Base-by-base conservation (phyloP, 1,140 invertebrate species). In the Dinothrombium tinctorium region DNA sequence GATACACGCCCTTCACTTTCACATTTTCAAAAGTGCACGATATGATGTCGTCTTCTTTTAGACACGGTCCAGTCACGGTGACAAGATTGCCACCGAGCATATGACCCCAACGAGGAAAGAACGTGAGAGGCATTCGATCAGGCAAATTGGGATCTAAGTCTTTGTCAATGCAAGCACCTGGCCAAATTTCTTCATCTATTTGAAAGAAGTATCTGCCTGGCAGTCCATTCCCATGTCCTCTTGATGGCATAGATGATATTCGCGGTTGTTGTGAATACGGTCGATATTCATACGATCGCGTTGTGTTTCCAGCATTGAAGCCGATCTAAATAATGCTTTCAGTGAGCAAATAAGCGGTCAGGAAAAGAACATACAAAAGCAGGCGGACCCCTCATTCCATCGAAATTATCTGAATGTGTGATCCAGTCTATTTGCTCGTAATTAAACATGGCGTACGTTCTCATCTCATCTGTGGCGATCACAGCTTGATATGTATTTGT, bases 401-500 rank as follows among this genome's bases (percentile, higher is more conserved):
- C 69, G 11, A 41, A 53, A 20, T 47, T 51, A 58, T 87, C 82
- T 0, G 82, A 86, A 48, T 86, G 78, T 14, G 73, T 73, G 1
- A 76, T 80, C 86, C 86, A 94, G 48, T 74, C 71, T 31, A 94
- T 67, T 35, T 80, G 69, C 3, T 73, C 67, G 54, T 94, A 95
- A 60, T 94, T 94, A 55, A 84, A 90, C 19, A 95, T 84, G 1
- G 72, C 80, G 50, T 90, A 95, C 0, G 83, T 83, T 50, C 76
- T 75, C 5, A 87, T 80, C 63, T 90, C 84, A 58, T 92, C 84
- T 0, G 87, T 90, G 0, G 76, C 78, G 21, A 95, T 52, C 2
- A 94, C 69, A 61, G 83, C 64, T 72, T 95, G 87, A 61, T 90
- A 92, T 0, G 83, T 87, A 54, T 92, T 92, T 3, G 83, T 90